Evolutionary conservation across 2,797 vertebrate species (phyloP), one percentile per base, ranked within the genome.

Genomic region (Premnoplex brunnescens): DNA sequence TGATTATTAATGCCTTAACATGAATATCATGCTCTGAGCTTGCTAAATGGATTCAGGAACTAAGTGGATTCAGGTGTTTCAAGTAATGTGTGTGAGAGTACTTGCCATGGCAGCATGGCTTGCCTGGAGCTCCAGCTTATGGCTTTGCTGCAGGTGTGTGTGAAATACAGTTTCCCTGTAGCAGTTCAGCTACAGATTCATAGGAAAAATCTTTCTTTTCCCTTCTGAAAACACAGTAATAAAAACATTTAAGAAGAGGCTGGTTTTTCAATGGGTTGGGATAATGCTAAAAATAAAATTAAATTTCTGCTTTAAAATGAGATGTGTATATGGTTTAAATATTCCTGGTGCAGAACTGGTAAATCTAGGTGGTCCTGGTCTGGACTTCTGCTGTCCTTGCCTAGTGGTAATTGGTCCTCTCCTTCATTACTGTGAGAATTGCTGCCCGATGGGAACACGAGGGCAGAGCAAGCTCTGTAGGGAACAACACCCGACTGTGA

Each of bases 361-460:
- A 74, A 71, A 49, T 46, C 5, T 1, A 1, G 10, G 26, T 51
- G 24, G 28, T 62, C 11, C 32, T 1, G 0, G 12, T 67, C 62
- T 62, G 43, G n/a, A 15, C 5, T 78, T 84, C 7, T 56, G 26
- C 12, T 64, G 17, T 75, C 16, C 1, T 30, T 41, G 34, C 2
- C 0, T 6, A 8, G 58, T 32, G 12, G 39, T 51, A 76, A 44
- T 5, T 11, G 7, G 12, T 39, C 12, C 15, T 51, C 14, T 59
- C 12, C 27, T 21, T n/a, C 0, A 0, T 12, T 51, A 32, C 10
- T 49, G 43, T 1, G 3, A 37, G 59, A 1, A 0, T 7, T 15
- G 37, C 34, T 26, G 52, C 6, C 23, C 15, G 72, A 6, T 2
- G 43, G 72, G 28, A 36, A 30, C 43, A 39, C 0, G 15, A 43